These are phyloP conservation scores for Pseudorhiza aurosa DNA, from an alignment of 30 jellyfish, hydroid and myxozoan genomes.

Conservation along the genomic window DNA sequence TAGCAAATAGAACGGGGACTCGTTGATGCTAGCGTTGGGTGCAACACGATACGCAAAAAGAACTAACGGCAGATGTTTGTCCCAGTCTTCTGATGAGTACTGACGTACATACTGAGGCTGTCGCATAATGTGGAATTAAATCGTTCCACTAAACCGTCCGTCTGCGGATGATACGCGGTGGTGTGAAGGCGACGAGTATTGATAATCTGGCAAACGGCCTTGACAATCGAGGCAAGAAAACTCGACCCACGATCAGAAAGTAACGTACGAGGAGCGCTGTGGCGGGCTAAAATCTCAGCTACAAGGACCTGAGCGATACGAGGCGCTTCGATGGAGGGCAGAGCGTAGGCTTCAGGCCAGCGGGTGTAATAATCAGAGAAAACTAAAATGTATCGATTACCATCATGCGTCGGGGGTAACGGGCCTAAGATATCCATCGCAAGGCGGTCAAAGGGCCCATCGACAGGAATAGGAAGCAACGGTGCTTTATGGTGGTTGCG, in stretches of 20 bases:
- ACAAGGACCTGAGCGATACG: conserved; percentile 39
- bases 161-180: conserved; percentile 51
- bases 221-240: conserved; percentile 6
- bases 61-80: conserved; percentile 6
- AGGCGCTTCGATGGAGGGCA: conserved; percentile 18
- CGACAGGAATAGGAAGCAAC: conserved; percentile 38
- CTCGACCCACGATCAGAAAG: conserved; percentile 34
- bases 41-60: conserved; percentile 49
- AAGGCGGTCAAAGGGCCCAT: conserved; percentile 40
- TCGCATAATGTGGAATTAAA: conserved; percentile 42
- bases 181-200: conserved; percentile 11
- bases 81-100: conserved; percentile 44
- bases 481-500: conserved; percentile 31
- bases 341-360: conserved; percentile 56
- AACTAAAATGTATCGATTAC: conserved; percentile 27
- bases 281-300: conserved; percentile 19
- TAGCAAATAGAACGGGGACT: conserved; percentile 44
- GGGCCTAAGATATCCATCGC: conserved; percentile 52
- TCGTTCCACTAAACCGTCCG: conserved; percentile 52
- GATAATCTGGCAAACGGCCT: not conserved
- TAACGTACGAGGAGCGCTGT: conserved; percentile 51
- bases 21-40: conserved; percentile 31
- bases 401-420: conserved; percentile 30
- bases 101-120: conserved; percentile 27
- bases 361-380: conserved; percentile 22